Base-by-base conservation (phyloP, 1,140 invertebrate species). In the Penaeus chinensis region DNA sequence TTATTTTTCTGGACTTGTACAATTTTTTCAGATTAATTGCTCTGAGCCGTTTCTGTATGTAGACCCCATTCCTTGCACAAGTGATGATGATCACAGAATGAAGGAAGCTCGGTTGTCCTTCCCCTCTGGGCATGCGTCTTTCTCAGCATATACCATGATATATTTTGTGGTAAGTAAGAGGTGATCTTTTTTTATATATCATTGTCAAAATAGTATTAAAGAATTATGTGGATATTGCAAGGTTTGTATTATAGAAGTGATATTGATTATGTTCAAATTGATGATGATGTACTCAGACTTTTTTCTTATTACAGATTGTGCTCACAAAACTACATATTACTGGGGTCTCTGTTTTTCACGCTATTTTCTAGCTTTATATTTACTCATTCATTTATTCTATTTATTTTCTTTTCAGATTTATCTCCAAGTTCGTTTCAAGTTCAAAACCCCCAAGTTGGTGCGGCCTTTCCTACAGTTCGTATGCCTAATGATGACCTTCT, bases 71-170 rank as follows among this genome's bases (percentile, higher is more conserved):
- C 88, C 88, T 22, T 90, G 89, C 74, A 81, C 77, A 65, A 61
- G 71, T 13, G 66, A 82, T 7, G 85, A 89, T 61, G 37, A 60
- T 13, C 63, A 80, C 60, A 82, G 87, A 66, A 42, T 90, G 65
- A 89, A 90, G 60, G 90, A 91, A 65, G 90, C 90, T 24, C 89
- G 92, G 86, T 89, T 94, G 65, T 94, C 94, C 19, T 94, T 94
- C 89, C 93, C 93, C 27, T 94, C 94, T 24, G 94, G 94, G 24
- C 94, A 94, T 91, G 92, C 94, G n/a, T 94, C 93, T n/a, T 93
- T 93, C 90, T 92, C 93, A 42, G 91, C 92, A n/a, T 94, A 93
- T 89, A 91, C 91, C 81, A 92, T 93, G 90, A 89, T 93, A 0
- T 94, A 92, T 91, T 83, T 93, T 60, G 91, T 91, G 81, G 94